Evolutionary conservation across 2,113 vertebrate species (phyloP).

Genomic region (Stigmatopora nigra): DNA sequence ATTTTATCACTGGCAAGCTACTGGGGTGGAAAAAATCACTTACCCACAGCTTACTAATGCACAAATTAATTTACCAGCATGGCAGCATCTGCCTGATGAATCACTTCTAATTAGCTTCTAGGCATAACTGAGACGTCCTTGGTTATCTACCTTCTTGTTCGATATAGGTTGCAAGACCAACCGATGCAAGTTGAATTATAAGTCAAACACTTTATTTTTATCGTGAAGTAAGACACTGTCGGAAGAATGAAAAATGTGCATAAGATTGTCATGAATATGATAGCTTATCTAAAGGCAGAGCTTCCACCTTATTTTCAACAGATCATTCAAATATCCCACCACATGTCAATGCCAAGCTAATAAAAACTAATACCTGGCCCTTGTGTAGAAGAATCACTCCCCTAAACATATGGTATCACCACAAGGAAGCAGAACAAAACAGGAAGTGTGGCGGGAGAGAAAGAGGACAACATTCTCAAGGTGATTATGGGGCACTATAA

Average conservation of each 20-base stretch:
- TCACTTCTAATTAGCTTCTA: constrained; percentile 52
- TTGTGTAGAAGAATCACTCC: constrained; percentile 54
- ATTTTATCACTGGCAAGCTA: constrained; percentile 15
- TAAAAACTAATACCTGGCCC: constrained; percentile 41
- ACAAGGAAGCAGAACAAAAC: constrained; percentile 48
- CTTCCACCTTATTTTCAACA: constrained; percentile 9
- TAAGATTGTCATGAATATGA: constrained; percentile 48
- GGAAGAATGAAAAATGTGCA: constrained; percentile 23
- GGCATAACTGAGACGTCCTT: constrained; percentile 41
- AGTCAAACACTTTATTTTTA: constrained; percentile 9
- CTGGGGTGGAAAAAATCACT: constrained; percentile 20
- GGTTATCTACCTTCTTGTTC: constrained; percentile 32
- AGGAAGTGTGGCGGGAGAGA: constrained; percentile 50
- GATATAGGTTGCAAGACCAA: constrained; percentile 16
- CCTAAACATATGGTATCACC: constrained; percentile 47
- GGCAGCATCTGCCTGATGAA: constrained; percentile 52
- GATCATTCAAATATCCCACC: constrained; percentile 9
- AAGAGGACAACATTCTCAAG: constrained; percentile 48
- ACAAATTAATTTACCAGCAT: constrained; percentile 57
- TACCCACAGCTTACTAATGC: constrained; percentile 47
- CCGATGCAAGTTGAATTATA: constrained; percentile 48
- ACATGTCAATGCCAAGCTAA: constrained; percentile 3
- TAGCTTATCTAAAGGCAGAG: constrained; percentile 28
- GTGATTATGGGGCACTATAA: constrained; percentile 46
- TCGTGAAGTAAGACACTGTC: constrained; percentile 14